A percentile compares a stretch with the other conserved stretches of the same genome.
Conservation (phyloP, 2,888 invertebrate genomes). For the Cantharis nigra region DNA sequence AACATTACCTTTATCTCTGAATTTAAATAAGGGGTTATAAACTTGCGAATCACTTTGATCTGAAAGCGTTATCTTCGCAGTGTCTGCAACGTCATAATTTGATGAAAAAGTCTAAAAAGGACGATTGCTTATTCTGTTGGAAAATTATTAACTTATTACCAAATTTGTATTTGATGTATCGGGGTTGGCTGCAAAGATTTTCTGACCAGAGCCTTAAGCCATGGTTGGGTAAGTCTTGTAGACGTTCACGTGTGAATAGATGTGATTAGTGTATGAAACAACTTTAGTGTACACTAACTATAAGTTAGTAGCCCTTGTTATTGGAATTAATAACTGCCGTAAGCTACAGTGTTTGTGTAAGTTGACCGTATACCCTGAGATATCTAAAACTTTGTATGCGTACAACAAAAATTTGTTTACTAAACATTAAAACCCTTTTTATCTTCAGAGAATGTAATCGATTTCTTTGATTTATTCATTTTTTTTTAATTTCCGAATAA, state of each 20-base stretch:
- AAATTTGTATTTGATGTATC: not conserved
- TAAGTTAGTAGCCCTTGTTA: constrained; percentile 43
- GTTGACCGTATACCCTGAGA: constrained; percentile 44
- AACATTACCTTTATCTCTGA: not conserved
- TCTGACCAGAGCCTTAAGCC: constrained; percentile 47
- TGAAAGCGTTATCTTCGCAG: not conserved
- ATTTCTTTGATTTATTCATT: not conserved
- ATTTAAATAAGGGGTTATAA: not conserved
- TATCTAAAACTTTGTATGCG: constrained; percentile 35
- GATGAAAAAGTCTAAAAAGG: not conserved
- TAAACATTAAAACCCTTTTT: constrained; percentile 50
- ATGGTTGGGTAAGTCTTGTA: constrained; percentile 40
- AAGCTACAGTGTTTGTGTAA: constrained; percentile 46
- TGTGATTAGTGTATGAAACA: constrained; percentile 48
- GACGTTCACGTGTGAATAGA: constrained; percentile 44
- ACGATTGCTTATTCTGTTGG: not conserved
- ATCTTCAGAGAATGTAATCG: not conserved
- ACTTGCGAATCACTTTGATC: not conserved
- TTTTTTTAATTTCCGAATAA: not conserved
- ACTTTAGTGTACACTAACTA: constrained; percentile 43
- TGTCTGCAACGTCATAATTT: not conserved
- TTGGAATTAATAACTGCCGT: constrained; percentile 53
- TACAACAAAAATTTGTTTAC: constrained; percentile 30
- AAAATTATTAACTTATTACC: not conserved
- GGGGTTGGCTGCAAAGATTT: constrained; percentile 29